A percentile compares a stretch with the other conserved stretches of the same genome.
These are phyloP conservation scores for Alloplasta piceator DNA, from an alignment of 2,888 invertebrate species.

Conservation along the genomic window DNA sequence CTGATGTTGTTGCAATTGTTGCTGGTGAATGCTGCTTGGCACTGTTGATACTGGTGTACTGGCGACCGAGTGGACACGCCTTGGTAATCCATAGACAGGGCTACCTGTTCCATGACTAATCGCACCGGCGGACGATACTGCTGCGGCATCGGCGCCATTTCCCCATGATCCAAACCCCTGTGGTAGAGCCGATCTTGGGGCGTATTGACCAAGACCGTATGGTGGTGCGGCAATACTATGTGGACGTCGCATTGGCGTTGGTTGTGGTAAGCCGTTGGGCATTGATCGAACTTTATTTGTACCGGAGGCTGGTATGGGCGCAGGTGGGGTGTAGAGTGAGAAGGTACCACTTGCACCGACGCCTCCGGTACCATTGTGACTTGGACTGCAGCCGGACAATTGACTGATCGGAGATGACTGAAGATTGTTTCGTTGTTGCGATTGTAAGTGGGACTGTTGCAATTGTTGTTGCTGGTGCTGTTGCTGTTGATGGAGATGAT, in stretches of 20 bases:
- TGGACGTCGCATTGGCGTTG: conserved; percentile 83
- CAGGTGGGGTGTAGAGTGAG: conserved; percentile 85
- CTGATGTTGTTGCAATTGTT: conserved; percentile 65
- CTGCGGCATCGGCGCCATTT: conserved; percentile 51
- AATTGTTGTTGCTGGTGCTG: conserved; percentile 68
- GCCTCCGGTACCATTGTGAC: conserved; percentile 78
- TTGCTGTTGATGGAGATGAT: conserved; percentile 77
- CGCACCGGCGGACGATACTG: conserved; percentile 36
- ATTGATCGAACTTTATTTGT: conserved; percentile 80
- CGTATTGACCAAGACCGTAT: conserved; percentile 79
- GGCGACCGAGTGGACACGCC: conserved; percentile 75
- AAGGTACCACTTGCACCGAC: conserved; percentile 75
- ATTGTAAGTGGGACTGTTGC: conserved; percentile 66
- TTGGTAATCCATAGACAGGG: conserved; percentile 65
- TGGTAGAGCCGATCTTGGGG: conserved; percentile 71
- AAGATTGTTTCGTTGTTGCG: conserved; percentile 72
- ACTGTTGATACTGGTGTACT: conserved; percentile 76
- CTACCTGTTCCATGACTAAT: conserved; percentile 51
- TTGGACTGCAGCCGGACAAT: conserved; percentile 77
- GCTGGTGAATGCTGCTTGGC: conserved; percentile 64
- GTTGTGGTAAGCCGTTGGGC: conserved; percentile 78
- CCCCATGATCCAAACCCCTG: conserved; percentile 67
- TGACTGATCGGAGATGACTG: conserved; percentile 76
- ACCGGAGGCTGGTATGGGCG: conserved; percentile 79
- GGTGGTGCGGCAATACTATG: conserved; percentile 85